Evolutionary conservation across 1,140 invertebrate genomes (phyloP).

Genomic region (Acromyrmex heyeri): DNA sequence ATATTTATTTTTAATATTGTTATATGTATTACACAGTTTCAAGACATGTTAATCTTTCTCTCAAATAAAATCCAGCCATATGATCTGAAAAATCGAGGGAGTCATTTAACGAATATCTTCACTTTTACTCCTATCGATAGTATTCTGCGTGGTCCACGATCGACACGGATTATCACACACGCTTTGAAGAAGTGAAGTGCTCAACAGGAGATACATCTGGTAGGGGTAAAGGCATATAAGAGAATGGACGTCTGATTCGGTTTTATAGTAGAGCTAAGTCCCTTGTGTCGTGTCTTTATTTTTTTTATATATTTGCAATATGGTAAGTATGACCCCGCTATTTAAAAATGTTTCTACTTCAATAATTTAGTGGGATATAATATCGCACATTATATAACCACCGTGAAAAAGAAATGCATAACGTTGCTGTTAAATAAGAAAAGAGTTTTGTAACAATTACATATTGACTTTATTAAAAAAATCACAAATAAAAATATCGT

Average conservation of each 20-base stretch:
- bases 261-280: constrained; percentile 83
- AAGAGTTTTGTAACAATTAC: neutral
- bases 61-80: neutral
- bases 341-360: constrained; percentile 16
- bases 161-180: constrained; percentile 73
- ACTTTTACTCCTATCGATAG: constrained; percentile 17
- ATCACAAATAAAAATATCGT: neutral
- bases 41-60: neutral
- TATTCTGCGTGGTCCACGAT: constrained; percentile 60
- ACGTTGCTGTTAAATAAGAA: neutral
- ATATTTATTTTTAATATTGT: neutral
- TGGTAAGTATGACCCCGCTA: constrained; percentile 65
- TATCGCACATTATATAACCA: constrained; percentile 10
- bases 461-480: neutral
- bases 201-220: constrained; percentile 65
- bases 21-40: neutral
- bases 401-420: neutral
- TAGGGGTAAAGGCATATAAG: constrained; percentile 85
- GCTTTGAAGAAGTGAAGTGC: constrained; percentile 76
- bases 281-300: constrained; percentile 72
- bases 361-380: constrained; percentile 15
- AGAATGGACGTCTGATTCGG: constrained; percentile 79
- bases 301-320: constrained; percentile 55
- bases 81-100: constrained; percentile 24
- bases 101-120: constrained; percentile 51